Evolutionary conservation across 2,888 invertebrate species (phyloP), one percentile per base, ranked within the genome.

Genomic region (Linyphia triangularis): DNA sequence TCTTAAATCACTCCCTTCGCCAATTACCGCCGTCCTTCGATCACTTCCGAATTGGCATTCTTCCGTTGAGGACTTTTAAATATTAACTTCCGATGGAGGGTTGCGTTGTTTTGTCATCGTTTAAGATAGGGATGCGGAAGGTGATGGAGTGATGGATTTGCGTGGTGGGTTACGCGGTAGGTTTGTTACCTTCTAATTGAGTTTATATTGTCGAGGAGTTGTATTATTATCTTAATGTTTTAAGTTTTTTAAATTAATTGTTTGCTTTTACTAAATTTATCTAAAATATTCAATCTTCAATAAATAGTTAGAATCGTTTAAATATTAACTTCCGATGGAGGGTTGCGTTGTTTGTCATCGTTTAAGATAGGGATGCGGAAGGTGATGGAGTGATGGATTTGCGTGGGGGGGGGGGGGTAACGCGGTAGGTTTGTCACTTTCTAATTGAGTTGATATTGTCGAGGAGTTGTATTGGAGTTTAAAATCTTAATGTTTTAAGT

Each of bases 241-340:
- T n/a, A n/a, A n/a, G n/a, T n/a, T n/a, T n/a, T n/a, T n/a, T n/a
- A n/a, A n/a, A n/a, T n/a, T n/a, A n/a, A n/a, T n/a, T n/a, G n/a
- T n/a, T n/a, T n/a, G n/a, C n/a, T n/a, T n/a, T n/a, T n/a, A n/a
- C n/a, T n/a, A n/a, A n/a, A n/a, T n/a, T n/a, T n/a, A n/a, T n/a
- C n/a, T n/a, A n/a, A n/a, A n/a, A n/a, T n/a, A n/a, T n/a, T n/a
- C n/a, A n/a, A n/a, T n/a, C n/a, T n/a, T n/a, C n/a, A n/a, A n/a
- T n/a, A n/a, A n/a, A n/a, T n/a, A n/a, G 51, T 57, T 84, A 75
- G 65, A 73, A 65, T 65, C 73, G 73, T 43, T 84, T 84, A 61
- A 77, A 51, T 85, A 85, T 85, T 77, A 77, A 77, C 77, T 85
- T 85, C 85, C 77, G 85, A 85, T 37, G 24, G 33, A 33, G 33